Base-by-base conservation (phyloP, 2,797 vertebrate species). In the Oophaga sylvatica region DNA sequence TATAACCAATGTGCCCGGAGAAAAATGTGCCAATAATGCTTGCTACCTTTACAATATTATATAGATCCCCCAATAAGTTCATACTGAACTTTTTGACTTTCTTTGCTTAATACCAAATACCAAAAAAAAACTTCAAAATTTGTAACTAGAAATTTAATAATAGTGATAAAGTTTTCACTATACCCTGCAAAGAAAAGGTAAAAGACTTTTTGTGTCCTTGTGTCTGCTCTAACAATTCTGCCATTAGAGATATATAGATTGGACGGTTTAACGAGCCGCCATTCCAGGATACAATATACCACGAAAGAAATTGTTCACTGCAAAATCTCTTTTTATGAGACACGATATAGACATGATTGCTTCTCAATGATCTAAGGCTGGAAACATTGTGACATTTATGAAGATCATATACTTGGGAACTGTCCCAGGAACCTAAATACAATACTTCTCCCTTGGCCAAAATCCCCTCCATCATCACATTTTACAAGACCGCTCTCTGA, bases 391-490 rank as follows among this genome's bases (percentile, higher is more conserved):
- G 81, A 88, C 87, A 88, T 88, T 88, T 88, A 78, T 88, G 82
- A 80, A 88, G 82, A 83, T 83, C 75, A 88, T 80, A 80, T 84
- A 84, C 67, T 88, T 62, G 76, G 82, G 45, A 70, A 41, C 76
- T 56, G 60, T 84, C 82, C 87, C 70, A 83, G 16, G 31, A 31
- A 35, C 45, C 31, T 78, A 41, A 63, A 87, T 57, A 82, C 80
- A 63, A 45, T 31, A 87, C 76, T 53, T 88, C 77, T 81, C 63
- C 67, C 80, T 12, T 53, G n/a, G 80, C 76, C 77, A 63, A 81
- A 88, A 57, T 88, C 77, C 41, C 78, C 70, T 88, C 53, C 87
- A 85, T 88, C 83, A 85, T 81, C 76, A 71, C 68, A 88, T 81
- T 85, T 71, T 59, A 60, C 45, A 80, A 76, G 83, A 80, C 84